A percentile compares a stretch with the other conserved stretches of the same genome.
Conservation (phyloP, 2,888 invertebrate genomes). For the Nomada goodeniana region DNA sequence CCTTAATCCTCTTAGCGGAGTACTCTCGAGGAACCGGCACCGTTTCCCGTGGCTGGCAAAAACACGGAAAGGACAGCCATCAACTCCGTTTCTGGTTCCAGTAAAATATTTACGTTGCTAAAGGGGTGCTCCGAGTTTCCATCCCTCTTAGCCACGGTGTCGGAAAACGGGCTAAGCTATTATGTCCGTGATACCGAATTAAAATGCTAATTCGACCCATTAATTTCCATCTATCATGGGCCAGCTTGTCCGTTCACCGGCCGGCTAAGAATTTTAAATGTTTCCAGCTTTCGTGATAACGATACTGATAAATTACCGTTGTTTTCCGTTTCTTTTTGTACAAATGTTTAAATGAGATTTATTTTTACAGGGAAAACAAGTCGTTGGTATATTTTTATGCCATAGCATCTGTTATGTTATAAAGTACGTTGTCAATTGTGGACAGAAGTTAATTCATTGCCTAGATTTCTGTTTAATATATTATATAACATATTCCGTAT, state of each 20-base stretch:
- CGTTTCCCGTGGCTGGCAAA: conserved; percentile 38
- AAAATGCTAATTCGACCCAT: conserved; percentile 77
- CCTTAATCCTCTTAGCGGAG: conserved; percentile 47
- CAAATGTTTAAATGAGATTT: neutral
- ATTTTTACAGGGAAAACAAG: neutral
- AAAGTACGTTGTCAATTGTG: neutral
- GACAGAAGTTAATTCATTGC: neutral
- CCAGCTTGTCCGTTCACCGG: conserved; percentile 36
- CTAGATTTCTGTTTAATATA: no score
- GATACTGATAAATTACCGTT: neutral
- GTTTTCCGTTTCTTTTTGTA: neutral
- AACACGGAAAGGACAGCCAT: conserved; percentile 49
- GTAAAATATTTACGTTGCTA: conserved; percentile 66
- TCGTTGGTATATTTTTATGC: neutral
- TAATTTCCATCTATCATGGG: conserved; percentile 74
- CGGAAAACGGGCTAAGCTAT: conserved; percentile 54
- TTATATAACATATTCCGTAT: no score
- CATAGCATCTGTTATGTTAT: no score
- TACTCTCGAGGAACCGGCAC: conserved; percentile 28
- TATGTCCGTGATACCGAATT: conserved; percentile 70
- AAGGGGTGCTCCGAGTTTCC: conserved; percentile 38
- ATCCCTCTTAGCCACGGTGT: conserved; percentile 4
- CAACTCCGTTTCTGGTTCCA: conserved; percentile 44
- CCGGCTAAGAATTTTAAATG: conserved; percentile 52
- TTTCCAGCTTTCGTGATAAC: conserved; percentile 32